Evolutionary conservation across 2,797 vertebrate genomes (phyloP).

Genomic region (Enteromius mattozi): DNA sequence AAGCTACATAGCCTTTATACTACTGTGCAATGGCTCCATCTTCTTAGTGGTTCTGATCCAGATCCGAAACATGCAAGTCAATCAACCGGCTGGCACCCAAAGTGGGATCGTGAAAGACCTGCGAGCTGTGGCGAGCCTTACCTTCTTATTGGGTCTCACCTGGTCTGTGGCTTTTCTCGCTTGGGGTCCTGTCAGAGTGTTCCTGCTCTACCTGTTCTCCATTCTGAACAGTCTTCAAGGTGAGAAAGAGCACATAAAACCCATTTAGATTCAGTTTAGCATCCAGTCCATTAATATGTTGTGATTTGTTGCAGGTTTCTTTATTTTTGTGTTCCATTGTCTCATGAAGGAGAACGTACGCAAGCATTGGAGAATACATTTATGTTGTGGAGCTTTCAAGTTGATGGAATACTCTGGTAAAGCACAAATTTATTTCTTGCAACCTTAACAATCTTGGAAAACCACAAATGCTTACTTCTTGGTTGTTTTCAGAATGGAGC

Average conservation of each 20-base stretch:
- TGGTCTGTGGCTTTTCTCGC: conserved; percentile 87
- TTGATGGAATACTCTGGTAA: conserved; percentile 76
- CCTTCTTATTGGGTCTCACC: conserved; percentile 87
- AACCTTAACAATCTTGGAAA: neutral
- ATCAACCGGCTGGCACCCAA: conserved; percentile 73
- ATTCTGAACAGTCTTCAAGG: conserved; percentile 90
- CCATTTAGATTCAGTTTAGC: neutral
- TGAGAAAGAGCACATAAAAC: conserved; percentile 59
- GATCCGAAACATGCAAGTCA: conserved; percentile 80
- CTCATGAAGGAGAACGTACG: conserved; percentile 80
- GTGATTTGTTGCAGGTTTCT: conserved; percentile 71
- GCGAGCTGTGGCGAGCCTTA: conserved; percentile 83
- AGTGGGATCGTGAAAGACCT: conserved; percentile 80
- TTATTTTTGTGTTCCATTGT: conserved; percentile 81
- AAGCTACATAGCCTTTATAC: conserved; percentile 81
- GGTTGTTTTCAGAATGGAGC: conserved; percentile 79
- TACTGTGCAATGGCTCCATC: conserved; percentile 83
- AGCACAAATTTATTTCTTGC: neutral
- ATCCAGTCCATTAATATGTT: neutral
- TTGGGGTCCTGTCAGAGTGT: conserved; percentile 79
- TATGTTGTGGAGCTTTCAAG: conserved; percentile 75
- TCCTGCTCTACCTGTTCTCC: conserved; percentile 87
- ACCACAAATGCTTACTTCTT: neutral
- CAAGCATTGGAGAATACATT: conserved; percentile 77
- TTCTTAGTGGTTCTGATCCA: conserved; percentile 88